Base-by-base conservation (phyloP, 2,113 vertebrate genomes). In the Seriola dumerili region DNA sequence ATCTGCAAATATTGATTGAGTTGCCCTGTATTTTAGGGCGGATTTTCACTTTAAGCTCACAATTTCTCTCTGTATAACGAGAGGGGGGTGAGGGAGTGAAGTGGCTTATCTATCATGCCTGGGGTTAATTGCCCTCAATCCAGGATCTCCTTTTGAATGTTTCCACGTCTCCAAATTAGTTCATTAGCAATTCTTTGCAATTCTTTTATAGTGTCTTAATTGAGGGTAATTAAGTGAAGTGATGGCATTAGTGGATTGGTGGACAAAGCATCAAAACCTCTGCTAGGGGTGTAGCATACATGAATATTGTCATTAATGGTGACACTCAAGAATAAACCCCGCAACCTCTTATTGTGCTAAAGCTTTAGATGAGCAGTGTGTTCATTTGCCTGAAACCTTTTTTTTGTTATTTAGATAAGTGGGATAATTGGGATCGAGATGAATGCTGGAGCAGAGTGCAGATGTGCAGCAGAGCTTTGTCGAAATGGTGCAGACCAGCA, bases 181-280 rank as follows among this genome's bases (percentile, higher is more conserved):
- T 94, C 88, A 95, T 95, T 95, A 94, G 93, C 94, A 94, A 92
- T 94, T 94, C 90, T 92, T 94, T 94, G 85, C 91, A 91, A 91
- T 85, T 91, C 90, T 90, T 90, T 92, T 92, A 92, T 92, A 89
- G 92, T 90, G 81, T 94, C 85, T 87, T 95, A 94, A 94, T 94
- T 94, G 89, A 85, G 90, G 91, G 91, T 84, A 94, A 94, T 95
- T 95, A 94, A 94, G 86, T 93, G 91, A 92, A 94, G 92, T 92
- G 91, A 94, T 94, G 88, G 89, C 80, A 90, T 90, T 94, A 93
- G 88, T 88, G 89, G 91, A 59, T 74, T 82, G 92, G 63, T 58
- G 88, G 90, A 93, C 91, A 94, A 94, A 93, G 92, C 92, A 92
- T 92, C 89, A 92, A 93, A 92, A 91, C 81, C 83, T 44, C 40